Conservation (phyloP, 2,113 vertebrate species). For the Alethe castanea region DNA sequence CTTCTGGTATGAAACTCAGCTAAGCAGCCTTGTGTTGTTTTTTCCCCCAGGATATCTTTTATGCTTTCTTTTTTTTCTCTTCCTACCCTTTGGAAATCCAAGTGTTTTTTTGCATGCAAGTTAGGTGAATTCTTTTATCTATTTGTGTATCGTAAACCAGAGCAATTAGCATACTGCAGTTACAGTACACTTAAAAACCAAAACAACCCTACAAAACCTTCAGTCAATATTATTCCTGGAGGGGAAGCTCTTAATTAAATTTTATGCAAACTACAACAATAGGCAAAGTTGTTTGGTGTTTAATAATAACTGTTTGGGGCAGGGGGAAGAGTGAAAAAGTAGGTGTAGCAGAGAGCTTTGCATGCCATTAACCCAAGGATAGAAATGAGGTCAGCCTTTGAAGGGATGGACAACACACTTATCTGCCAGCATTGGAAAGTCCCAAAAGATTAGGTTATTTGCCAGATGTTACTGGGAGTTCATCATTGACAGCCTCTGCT, state of each 20-base stretch:
- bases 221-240: conserved; percentile 69
- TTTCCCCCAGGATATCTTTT: conserved; percentile 71
- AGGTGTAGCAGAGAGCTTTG: conserved; percentile 17
- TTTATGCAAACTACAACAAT: conserved; percentile 54
- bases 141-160: conserved; percentile 59
- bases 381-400: conserved; percentile 46
- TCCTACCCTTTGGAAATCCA: conserved; percentile 45
- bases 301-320: conserved; percentile 26
- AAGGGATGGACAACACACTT: background rate
- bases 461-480: conserved; percentile 66
- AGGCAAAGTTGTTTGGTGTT: conserved; percentile 38
- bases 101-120: conserved; percentile 67
- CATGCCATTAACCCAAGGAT: conserved; percentile 40
- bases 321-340: background rate
- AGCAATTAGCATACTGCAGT: conserved; percentile 65
- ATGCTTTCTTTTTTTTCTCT: conserved; percentile 21
- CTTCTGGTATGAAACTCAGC: conserved; percentile 66
- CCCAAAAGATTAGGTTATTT: conserved; percentile 35
- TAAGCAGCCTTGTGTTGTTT: conserved; percentile 59
- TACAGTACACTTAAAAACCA: conserved; percentile 42
- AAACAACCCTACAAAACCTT: conserved; percentile 24
- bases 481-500: conserved; percentile 57
- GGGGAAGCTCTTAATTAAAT: conserved; percentile 47
- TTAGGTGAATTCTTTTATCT: conserved; percentile 70
- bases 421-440: conserved; percentile 38